phyloP scores from a whole-genome alignment of 2,888 invertebrate species.

The Pantelozetes paolii region DNA sequence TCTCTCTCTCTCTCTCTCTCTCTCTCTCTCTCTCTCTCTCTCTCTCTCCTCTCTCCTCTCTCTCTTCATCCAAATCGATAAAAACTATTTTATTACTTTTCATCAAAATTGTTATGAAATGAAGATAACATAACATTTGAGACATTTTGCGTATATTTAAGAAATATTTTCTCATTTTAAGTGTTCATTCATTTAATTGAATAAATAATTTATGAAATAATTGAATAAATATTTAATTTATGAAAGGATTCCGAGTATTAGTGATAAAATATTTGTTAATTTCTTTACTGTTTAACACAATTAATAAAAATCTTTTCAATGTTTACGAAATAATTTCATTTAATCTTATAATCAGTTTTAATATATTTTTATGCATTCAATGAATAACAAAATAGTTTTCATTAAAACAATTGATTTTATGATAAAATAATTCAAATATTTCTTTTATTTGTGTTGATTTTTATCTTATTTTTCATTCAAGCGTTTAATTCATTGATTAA shows the following conservation, averaged over 20 bases:
- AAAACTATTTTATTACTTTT: slow-evolving; percentile 25
- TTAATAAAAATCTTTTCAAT: too few relatives aligned
- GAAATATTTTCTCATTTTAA: not conserved
- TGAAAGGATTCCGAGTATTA: not conserved
- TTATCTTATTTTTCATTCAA: not conserved
- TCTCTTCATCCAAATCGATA: not conserved
- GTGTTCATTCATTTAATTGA: not conserved
- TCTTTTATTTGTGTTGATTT: too few relatives aligned
- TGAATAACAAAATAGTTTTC: too few relatives aligned
- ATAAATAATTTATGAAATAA: slow-evolving; percentile 7
- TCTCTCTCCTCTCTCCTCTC: not conserved
- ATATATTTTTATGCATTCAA: too few relatives aligned
- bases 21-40: not conserved
- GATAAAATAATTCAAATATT: too few relatives aligned
- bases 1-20: not conserved
- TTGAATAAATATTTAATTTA: not conserved
- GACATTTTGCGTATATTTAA: not conserved
- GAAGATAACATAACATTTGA: slow-evolving; percentile 2
- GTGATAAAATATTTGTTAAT: too few relatives aligned
- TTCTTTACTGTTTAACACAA: too few relatives aligned
- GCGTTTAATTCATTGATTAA: too few relatives aligned
- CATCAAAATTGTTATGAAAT: slow-evolving; percentile 11
- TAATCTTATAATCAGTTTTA: too few relatives aligned
- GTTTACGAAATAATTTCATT: too few relatives aligned
- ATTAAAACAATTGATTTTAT: too few relatives aligned